Percentiles rank a stretch among this genome's conserved stretches.
These are phyloP conservation scores for Lathamus discolor DNA, from an alignment of 2,113 vertebrate genomes.

Conservation along the genomic window DNA sequence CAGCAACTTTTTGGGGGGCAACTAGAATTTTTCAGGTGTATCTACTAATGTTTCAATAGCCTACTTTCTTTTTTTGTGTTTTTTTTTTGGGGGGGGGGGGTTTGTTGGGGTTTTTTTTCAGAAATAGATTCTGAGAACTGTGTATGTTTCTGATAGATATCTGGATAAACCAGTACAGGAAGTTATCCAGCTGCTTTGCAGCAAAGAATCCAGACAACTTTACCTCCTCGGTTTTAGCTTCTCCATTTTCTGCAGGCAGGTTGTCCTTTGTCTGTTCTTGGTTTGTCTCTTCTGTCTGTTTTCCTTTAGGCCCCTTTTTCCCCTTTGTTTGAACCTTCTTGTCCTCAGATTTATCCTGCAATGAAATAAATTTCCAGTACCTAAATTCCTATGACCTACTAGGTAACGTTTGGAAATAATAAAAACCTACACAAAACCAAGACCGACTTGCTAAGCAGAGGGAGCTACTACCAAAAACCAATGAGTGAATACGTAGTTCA, in stretches of 20 bases:
- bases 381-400: not conserved
- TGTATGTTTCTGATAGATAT: not conserved
- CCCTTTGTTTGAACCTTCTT: conserved; percentile 78
- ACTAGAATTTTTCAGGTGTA: not conserved
- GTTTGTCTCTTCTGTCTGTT: conserved; percentile 80
- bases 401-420: not conserved
- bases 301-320: conserved; percentile 86
- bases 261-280: conserved; percentile 82
- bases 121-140: not conserved
- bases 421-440: not conserved
- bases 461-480: not conserved
- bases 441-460: not conserved
- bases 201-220: not conserved
- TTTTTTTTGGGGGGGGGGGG: too few species aligned
- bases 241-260: conserved; percentile 87
- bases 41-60: not conserved
- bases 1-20: not conserved
- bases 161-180: not conserved
- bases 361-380: not conserved
- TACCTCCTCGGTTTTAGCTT: conserved; percentile 87
- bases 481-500: not conserved
- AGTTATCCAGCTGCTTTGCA: not conserved
- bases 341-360: conserved; percentile 78
- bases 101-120: not conserved
- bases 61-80: not conserved